Base-by-base conservation (phyloP, 2,797 vertebrate genomes). In the Graptemys geographica region DNA sequence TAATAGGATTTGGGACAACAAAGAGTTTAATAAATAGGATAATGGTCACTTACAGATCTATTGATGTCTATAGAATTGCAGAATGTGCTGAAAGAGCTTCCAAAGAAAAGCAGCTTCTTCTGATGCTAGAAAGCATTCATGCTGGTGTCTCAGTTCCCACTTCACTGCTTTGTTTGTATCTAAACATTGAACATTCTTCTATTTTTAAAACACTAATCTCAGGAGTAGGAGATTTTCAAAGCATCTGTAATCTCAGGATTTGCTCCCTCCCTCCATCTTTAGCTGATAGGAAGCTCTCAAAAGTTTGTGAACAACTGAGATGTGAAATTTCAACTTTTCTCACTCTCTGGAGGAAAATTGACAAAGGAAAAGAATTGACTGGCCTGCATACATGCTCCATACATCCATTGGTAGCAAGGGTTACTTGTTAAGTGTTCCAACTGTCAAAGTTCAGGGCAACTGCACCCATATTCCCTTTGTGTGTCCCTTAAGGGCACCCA, bases 11-110 rank as follows among this genome's bases (percentile, higher is more conserved):
- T 82, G 74, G 78, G 86, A 79, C 83, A 96, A 84, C 86, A 92
- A 65, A 89, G 86, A 93, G 95, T 96, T 95, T 92, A 96, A 94
- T 96, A 95, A 95, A 88, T 90, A 87, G 82, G 0, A 1, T 78
- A 90, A 86, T 83, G 84, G 86, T 88, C 81, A 90, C 84, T 94
- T 90, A 87, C 72, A 87, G 83, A 89, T 89, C n/a, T 85, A 88
- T 65, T 83, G 37, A 72, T 95, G 78, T 33, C 94, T 95, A 93
- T 11, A 93, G 72, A 96, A 92, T 95, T 93, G 31, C 33, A 90
- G 79, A 62, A 84, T 94, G 74, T 41, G 47, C 49, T 79, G 37
- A 81, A 90, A 83, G 62, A 52, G 56, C 78, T 93, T 55, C 28
- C 65, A 93, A 91, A 93, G 81, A 94, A 92, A 93, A 62, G 5